phyloP scores from a whole-genome alignment of 1,140 invertebrate genomes.

The Matsumurasca onukii region DNA sequence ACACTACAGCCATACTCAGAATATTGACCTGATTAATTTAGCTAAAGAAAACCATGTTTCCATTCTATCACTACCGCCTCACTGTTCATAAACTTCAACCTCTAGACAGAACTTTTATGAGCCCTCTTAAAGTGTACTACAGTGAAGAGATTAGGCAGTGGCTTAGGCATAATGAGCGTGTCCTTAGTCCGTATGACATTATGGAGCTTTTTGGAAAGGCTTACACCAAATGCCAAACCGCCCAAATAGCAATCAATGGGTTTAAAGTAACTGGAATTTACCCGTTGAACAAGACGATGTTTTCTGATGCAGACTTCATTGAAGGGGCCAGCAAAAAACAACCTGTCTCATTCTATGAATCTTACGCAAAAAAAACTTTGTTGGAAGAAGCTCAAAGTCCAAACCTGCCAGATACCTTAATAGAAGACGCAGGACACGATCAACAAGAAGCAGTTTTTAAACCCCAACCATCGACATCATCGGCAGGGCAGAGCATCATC shows the following conservation, averaged over 20 bases:
- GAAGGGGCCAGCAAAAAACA: constrained; percentile 28
- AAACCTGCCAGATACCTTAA: neutral
- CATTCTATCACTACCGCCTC: constrained; percentile 44
- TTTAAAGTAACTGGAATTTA: constrained; percentile 45
- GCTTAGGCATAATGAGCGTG: constrained; percentile 45
- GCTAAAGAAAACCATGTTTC: constrained; percentile 38
- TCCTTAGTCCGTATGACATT: constrained; percentile 43
- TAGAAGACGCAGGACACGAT: neutral
- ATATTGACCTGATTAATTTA: constrained; percentile 40
- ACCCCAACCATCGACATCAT: neutral
- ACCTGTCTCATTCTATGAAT: neutral
- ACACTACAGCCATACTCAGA: constrained; percentile 42
- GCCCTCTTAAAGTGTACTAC: constrained; percentile 33
- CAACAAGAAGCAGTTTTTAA: neutral
- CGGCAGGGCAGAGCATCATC: neutral
- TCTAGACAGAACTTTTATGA: constrained; percentile 44
- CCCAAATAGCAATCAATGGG: constrained; percentile 42
- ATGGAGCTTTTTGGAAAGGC: constrained; percentile 42
- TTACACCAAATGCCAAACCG: constrained; percentile 43
- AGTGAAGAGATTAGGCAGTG: constrained; percentile 39
- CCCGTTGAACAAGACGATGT: constrained; percentile 41
- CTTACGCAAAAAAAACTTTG: neutral
- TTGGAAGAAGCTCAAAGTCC: neutral
- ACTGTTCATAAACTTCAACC: constrained; percentile 42
- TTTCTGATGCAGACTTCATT: constrained; percentile 42